Evolutionary conservation across 2,797 vertebrate genomes (phyloP), one percentile per base, ranked within the genome.

Genomic region (Manis pentadactyla): DNA sequence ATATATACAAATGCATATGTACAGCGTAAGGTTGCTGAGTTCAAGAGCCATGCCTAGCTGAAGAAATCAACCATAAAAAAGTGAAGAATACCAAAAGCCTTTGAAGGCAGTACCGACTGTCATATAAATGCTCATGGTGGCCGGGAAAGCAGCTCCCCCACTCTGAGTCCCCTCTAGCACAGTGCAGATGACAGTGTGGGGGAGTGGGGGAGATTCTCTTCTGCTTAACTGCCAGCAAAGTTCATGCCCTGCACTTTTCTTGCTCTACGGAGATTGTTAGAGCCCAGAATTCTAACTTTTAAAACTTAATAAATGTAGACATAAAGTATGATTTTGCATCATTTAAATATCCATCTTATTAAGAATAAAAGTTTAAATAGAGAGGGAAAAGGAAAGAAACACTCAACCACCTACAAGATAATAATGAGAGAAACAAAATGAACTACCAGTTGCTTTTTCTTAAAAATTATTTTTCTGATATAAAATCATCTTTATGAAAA

Each of bases 291-390:
- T 94, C 71, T 85, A 66, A 59, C 77, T 90, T 88, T 97, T 94
- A 96, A 93, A 94, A 75, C 34, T 90, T 95, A 93, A 90, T 96
- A 88, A 88, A 86, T 78, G 59, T 61, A 96, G 94, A 92, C 46
- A 82, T 34, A 66, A 17, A 61, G 55, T 88, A 78, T 75, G 59
- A 81, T 81, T 85, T 82, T 97, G 61, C 90, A 94, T 97, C 97
- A 97, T 95, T 96, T 93, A 95, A 90, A 91, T 79, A 19, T 90
- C 69, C 19, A 85, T 61, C 88, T 94, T 94, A 92, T 97, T 97
- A 97, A 90, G 97, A 96, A 95, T 96, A 91, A 93, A 92, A 87
- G 46, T 94, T 97, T 96, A 95, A 97, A 13, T 91, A 90, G 46
- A 83, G 27, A 78, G 49, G 55, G 75, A 78, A 95, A 84, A 79